A percentile compares a stretch with the other conserved stretches of the same genome.
These are phyloP conservation scores for Sycophaga agraensis DNA, from an alignment of 1,140 invertebrate genomes.

Conservation along the genomic window DNA sequence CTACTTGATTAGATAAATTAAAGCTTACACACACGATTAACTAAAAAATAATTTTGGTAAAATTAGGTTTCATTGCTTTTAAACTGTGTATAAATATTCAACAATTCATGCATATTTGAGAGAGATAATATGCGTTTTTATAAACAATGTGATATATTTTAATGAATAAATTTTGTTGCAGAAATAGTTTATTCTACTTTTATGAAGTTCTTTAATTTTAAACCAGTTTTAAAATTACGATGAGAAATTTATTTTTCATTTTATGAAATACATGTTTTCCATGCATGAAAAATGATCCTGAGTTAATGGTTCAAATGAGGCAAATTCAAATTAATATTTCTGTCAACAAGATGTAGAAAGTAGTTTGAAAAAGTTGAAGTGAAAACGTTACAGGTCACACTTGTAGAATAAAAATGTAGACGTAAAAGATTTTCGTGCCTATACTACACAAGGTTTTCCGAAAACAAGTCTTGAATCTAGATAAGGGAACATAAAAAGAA, in stretches of 20 bases:
- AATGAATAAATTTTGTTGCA: background rate
- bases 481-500: constrained; percentile 26
- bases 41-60: constrained; percentile 22
- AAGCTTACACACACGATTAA: constrained; percentile 26
- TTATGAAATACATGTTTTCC: no score
- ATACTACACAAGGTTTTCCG: constrained; percentile 22
- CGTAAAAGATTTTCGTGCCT: constrained; percentile 24
- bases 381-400: constrained; percentile 18
- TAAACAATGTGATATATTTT: constrained; percentile 11
- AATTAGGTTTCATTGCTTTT: constrained; percentile 15
- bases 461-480: constrained; percentile 30
- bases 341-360: constrained; percentile 9
- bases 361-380: background rate
- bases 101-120: constrained; percentile 13
- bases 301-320: no score
- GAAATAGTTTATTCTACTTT: background rate
- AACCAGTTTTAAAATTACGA: no score
- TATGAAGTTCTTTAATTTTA: no score
- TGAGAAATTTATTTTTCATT: no score
- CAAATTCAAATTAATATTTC: no score
- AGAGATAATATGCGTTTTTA: background rate
- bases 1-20: constrained; percentile 22
- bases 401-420: constrained; percentile 19
- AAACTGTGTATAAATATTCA: constrained; percentile 23
- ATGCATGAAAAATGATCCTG: no score